A percentile compares a stretch with the other conserved stretches of the same genome.
phyloP scores from a whole-genome alignment of 2,888 invertebrate species.

The Tipula confusa region DNA sequence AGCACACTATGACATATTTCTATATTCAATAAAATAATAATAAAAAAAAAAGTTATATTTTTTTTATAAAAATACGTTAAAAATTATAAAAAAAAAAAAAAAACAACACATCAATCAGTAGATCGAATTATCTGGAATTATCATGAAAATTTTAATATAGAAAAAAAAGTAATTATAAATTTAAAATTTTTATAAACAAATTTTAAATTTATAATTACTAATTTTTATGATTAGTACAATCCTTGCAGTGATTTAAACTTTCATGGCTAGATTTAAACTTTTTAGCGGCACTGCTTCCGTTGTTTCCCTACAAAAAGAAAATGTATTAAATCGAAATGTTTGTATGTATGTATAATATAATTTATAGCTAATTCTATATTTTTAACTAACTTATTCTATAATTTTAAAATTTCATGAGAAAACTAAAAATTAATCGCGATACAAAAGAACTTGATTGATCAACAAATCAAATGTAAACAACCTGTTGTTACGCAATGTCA shows the following conservation, averaged over 20 bases:
- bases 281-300: conserved; percentile 1
- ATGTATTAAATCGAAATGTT: too few species aligned
- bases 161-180: background rate
- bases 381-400: too few species aligned
- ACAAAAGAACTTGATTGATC: too few species aligned
- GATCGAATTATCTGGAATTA: background rate
- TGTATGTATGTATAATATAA: too few species aligned
- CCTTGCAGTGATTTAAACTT: background rate
- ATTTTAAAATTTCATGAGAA: too few species aligned
- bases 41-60: background rate
- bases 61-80: background rate
- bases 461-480: too few species aligned
- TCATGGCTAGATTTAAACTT: background rate
- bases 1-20: background rate
- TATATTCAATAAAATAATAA: background rate
- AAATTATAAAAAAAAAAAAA: too few species aligned
- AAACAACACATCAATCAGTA: background rate
- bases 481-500: too few species aligned
- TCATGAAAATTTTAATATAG: background rate
- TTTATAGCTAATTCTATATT: too few species aligned
- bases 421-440: too few species aligned
- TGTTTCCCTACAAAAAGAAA: background rate
- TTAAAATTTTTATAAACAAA: background rate
- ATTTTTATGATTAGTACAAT: background rate
- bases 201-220: background rate